Evolutionary conservation across 1,140 invertebrate species (phyloP).

Genomic region (Diplogasteroides magnus): DNA sequence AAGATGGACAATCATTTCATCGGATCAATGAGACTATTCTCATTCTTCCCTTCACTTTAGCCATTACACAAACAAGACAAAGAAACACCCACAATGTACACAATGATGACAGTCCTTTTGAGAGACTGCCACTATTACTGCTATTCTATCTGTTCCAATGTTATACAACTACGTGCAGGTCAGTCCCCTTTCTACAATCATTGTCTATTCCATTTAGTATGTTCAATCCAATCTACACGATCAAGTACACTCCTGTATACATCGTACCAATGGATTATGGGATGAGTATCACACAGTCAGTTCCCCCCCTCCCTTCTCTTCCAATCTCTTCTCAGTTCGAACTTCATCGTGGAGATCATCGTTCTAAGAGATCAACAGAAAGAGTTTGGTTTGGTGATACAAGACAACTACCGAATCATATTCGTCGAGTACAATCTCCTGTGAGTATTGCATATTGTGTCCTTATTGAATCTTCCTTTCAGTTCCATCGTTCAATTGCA

Average conservation of each 20-base stretch:
- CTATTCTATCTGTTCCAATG: constrained; percentile 12
- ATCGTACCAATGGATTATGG: constrained; percentile 26
- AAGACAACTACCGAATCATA: not conserved
- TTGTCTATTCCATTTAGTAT: not conserved
- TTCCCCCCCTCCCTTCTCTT: not conserved
- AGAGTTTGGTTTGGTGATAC: not conserved
- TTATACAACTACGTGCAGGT: constrained; percentile 15
- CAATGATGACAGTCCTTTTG: too few species aligned
- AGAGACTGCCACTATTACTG: constrained; percentile 8
- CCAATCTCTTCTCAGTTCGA: not conserved
- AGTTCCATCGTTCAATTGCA: not conserved
- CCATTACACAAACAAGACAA: too few species aligned
- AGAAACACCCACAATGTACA: too few species aligned
- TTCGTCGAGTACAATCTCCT: not conserved
- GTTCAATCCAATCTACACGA: not conserved
- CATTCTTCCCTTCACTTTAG: too few species aligned
- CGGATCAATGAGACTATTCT: too few species aligned
- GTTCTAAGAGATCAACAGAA: not conserved
- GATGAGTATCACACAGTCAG: constrained; percentile 25
- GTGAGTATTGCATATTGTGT: not conserved
- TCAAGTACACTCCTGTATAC: constrained; percentile 24
- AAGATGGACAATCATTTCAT: too few species aligned
- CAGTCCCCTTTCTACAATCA: not conserved
- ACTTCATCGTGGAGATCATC: not conserved
- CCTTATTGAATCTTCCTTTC: not conserved